These are phyloP conservation scores for Drosophila repleta DNA, from an alignment of 1,140 invertebrate genomes.

Conservation along the genomic window DNA sequence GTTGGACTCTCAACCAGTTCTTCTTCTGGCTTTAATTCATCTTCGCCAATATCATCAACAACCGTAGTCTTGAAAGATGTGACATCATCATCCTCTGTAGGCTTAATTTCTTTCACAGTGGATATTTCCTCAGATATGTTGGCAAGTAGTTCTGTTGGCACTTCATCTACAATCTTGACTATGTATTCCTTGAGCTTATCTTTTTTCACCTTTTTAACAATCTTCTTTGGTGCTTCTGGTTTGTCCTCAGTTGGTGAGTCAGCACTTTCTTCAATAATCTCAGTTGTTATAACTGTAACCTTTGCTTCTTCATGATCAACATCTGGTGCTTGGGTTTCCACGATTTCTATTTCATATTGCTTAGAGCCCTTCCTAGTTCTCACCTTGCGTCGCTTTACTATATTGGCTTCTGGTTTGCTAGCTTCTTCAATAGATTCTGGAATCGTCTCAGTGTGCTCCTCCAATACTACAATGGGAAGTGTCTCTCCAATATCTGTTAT, in stretches of 20 bases:
- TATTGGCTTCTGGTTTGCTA: conserved; percentile 27
- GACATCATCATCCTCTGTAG: conserved; percentile 28
- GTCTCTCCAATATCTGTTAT: conserved; percentile 43
- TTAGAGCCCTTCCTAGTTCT: conserved; percentile 81
- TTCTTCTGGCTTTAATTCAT: conserved; percentile 20
- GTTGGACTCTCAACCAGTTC: conserved; percentile 14
- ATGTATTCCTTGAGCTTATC: conserved; percentile 73
- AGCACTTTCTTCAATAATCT: conserved; percentile 52
- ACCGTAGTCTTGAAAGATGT: conserved; percentile 60
- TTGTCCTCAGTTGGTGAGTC: conserved; percentile 37
- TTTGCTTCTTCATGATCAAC: conserved; percentile 56
- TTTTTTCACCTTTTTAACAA: conserved; percentile 66
- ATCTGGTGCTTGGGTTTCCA: conserved; percentile 63
- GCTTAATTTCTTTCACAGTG: background rate
- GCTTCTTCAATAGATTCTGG: conserved; percentile 9
- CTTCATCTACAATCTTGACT: conserved; percentile 64
- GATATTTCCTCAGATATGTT: conserved; percentile 53
- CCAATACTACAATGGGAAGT: conserved; percentile 43
- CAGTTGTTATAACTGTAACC: conserved; percentile 78
- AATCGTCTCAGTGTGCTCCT: conserved; percentile 34
- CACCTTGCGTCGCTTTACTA: conserved; percentile 82
- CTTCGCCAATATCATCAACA: conserved; percentile 43
- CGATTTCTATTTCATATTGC: conserved; percentile 84
- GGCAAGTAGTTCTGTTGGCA: conserved; percentile 56
- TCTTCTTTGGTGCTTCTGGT: conserved; percentile 65